Evolutionary conservation across 2,113 vertebrate genomes (phyloP).

Genomic region (Hyla sarda): DNA sequence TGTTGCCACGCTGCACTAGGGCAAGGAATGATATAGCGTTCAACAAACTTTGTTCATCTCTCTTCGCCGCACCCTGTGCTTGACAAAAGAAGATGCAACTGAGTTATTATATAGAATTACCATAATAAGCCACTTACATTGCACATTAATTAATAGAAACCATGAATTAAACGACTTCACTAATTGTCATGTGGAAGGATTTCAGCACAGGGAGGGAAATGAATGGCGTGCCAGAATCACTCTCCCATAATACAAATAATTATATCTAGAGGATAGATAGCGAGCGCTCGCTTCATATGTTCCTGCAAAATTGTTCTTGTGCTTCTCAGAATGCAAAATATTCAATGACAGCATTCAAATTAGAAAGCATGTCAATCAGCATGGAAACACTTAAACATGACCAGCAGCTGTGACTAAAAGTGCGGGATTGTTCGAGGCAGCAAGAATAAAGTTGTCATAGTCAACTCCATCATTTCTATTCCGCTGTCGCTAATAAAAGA

Average conservation of each 20-base stretch:
- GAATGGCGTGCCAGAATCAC: background rate
- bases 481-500: background rate
- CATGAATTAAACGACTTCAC: slow-evolving; percentile 41
- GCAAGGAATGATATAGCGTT: no score
- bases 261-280: background rate
- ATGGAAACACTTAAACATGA: background rate
- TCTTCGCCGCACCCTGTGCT: background rate
- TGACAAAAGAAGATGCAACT: slow-evolving; percentile 2
- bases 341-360: slow-evolving; percentile 20
- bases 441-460: background rate
- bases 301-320: background rate
- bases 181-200: slow-evolving; percentile 35
- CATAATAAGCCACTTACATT: slow-evolving; percentile 45
- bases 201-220: slow-evolving; percentile 36
- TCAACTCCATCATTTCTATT: background rate
- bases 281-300: background rate
- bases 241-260: slow-evolving; percentile 33
- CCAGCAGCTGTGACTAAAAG: slow-evolving; percentile 24
- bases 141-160: slow-evolving; percentile 26
- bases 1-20: no score
- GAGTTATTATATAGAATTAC: slow-evolving; percentile 41
- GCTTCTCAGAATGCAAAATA: background rate
- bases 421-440: background rate
- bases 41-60: slow-evolving; percentile 16
- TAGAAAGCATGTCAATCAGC: slow-evolving; percentile 25